Evolutionary conservation across 2,888 invertebrate genomes (phyloP).

Genomic region (Papilio protenor): DNA sequence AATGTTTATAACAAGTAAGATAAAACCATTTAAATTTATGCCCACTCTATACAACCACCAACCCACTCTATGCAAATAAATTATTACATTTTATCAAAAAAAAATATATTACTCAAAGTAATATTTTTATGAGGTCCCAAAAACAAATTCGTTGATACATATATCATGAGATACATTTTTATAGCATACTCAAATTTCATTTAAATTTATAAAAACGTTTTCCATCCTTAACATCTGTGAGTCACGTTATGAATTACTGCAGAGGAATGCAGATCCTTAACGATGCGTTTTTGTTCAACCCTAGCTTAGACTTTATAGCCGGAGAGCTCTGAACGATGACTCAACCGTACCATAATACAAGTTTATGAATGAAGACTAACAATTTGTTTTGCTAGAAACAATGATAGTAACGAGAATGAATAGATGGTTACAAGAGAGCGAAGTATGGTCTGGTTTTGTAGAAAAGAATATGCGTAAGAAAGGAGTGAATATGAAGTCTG

Average conservation of each 20-base stretch:
- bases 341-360: conserved; percentile 18
- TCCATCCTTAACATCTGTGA: conserved; percentile 49
- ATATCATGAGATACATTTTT: conserved; percentile 11
- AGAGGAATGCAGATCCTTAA: conserved; percentile 54
- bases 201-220: conserved; percentile 42
- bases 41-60: no score
- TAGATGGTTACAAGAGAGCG: background rate
- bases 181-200: conserved; percentile 37
- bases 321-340: conserved; percentile 29
- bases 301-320: conserved; percentile 44
- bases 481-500: no score
- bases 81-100: background rate
- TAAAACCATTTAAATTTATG: background rate
- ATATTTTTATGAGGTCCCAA: conserved; percentile 15
- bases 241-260: conserved; percentile 52
- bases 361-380: conserved; percentile 18
- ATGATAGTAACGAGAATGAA: background rate
- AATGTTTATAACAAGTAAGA: background rate
- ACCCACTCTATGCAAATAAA: background rate
- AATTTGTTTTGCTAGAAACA: background rate
- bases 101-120: background rate
- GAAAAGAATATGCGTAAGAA: background rate
- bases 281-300: conserved; percentile 55
- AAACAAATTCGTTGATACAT: conserved; percentile 17
- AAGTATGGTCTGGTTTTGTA: background rate